These are phyloP conservation scores for Aramus guarauna DNA, from an alignment of 2,113 vertebrate genomes.

Conservation along the genomic window DNA sequence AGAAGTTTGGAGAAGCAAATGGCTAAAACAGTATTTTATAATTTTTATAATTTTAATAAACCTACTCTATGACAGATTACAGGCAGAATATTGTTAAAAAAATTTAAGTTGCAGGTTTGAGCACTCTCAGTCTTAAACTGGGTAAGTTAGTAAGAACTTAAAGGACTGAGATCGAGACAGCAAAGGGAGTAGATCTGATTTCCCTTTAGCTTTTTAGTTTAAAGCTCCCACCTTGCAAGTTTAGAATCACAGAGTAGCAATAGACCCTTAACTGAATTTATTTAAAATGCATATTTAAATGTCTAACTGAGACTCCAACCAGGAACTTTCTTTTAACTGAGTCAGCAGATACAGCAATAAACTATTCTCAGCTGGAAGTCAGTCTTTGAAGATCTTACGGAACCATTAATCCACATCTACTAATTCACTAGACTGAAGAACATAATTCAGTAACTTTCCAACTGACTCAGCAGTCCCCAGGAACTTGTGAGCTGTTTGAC, in stretches of 20 bases:
- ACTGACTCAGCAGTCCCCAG: background rate
- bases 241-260: background rate
- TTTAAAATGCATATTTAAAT: background rate
- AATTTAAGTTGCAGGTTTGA: background rate
- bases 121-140: background rate
- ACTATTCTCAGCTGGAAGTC: background rate
- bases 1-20: background rate
- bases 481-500: background rate
- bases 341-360: background rate
- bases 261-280: background rate
- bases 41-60: background rate
- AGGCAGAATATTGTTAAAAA: background rate
- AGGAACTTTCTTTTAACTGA: background rate
- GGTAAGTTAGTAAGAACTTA: background rate
- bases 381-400: background rate
- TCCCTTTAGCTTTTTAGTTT: background rate
- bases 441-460: slow-evolving; percentile 8
- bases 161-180: background rate
- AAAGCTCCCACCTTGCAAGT: background rate
- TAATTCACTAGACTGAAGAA: background rate
- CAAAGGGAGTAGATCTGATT: background rate
- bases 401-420: background rate
- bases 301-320: background rate
- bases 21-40: background rate
- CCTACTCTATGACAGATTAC: background rate